These are phyloP conservation scores for Cepaea nemoralis DNA, from an alignment of 1,140 invertebrate species.

Conservation along the genomic window DNA sequence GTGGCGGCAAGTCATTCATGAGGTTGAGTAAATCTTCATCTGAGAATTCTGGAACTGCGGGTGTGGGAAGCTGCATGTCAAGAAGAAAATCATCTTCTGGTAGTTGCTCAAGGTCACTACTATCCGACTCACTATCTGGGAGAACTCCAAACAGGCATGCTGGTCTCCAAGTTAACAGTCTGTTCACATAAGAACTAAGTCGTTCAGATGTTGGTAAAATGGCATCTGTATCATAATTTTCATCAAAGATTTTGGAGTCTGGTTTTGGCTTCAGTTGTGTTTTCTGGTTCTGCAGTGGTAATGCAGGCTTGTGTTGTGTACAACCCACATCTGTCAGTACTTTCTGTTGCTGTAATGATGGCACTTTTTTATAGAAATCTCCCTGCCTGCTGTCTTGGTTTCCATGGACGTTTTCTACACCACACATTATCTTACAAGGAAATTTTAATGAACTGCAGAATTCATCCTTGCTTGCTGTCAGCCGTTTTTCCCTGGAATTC, in stretches of 20 bases:
- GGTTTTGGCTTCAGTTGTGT: not conserved
- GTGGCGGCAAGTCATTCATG: not conserved
- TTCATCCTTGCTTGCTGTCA: not conserved
- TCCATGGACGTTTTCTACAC: conserved; percentile 7
- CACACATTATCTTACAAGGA: not conserved
- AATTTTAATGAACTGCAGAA: not conserved
- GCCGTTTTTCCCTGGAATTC: not conserved
- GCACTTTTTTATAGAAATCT: not conserved
- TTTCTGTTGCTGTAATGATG: not conserved
- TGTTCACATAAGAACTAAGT: conserved; percentile 28
- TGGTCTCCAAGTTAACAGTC: conserved; percentile 36
- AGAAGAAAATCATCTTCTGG: not conserved
- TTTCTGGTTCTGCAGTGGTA: not conserved
- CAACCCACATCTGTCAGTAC: not conserved
- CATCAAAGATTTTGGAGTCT: not conserved
- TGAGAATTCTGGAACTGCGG: conserved; percentile 14
- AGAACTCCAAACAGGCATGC: conserved; percentile 30
- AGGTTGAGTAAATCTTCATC: not conserved
- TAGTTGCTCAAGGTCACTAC: conserved; percentile 6
- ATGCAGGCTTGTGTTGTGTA: not conserved
- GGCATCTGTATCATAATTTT: not conserved
- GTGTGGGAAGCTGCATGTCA: not conserved
- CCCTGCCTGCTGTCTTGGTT: not conserved
- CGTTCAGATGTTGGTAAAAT: conserved; percentile 30
- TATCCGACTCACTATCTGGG: conserved; percentile 29